Base-by-base conservation (phyloP, 2,888 invertebrate species). In the Dorcus parallelipipedus region DNA sequence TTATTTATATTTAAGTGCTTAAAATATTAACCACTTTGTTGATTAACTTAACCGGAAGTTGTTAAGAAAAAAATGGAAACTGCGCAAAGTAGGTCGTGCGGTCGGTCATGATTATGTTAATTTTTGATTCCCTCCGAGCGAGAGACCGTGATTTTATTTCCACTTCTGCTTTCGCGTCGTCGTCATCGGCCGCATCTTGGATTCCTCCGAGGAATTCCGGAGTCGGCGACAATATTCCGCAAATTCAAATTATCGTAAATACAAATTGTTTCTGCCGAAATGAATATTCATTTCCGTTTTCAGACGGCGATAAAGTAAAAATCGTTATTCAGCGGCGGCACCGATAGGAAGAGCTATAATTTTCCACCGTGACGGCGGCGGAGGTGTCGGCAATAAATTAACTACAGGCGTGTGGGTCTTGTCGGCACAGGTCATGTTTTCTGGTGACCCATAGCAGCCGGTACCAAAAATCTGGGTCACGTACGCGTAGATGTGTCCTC, bases 271-370 rank as follows among this genome's bases (percentile, higher is more conserved):
- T 63, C 63, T 57, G 54, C 58, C 52, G 50, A 41, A 66, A 68
- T 68, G 69, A 69, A 69, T 69, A 69, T 68, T 69, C 67, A 69
- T 69, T 66, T 67, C 64, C 65, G 65, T 64, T 67, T 64, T 67
- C 63, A 60, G 63, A 40, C 54, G 56, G 63, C 60, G 68, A 67
- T 68, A 72, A 70, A 69, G 67, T 68, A 69, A 67, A 70, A 70
- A 70, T 70, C 69, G 69, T 71, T 70, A 70, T 72, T 72, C 70
- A 68, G 62, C 65, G 62, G 67, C 63, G 62, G 64, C 64, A 56
- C 65, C 68, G 70, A 68, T 70, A 69, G 68, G 64, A 68, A 64
- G 64, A 60, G 69, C 70, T 67, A 71, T 72, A 71, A 71, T 69
- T 71, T 67, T 69, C 58, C 58, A 52, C 54, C 61, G 62, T 67